Conservation (phyloP, 2,113 vertebrate species). For the Sorex fumeus region DNA sequence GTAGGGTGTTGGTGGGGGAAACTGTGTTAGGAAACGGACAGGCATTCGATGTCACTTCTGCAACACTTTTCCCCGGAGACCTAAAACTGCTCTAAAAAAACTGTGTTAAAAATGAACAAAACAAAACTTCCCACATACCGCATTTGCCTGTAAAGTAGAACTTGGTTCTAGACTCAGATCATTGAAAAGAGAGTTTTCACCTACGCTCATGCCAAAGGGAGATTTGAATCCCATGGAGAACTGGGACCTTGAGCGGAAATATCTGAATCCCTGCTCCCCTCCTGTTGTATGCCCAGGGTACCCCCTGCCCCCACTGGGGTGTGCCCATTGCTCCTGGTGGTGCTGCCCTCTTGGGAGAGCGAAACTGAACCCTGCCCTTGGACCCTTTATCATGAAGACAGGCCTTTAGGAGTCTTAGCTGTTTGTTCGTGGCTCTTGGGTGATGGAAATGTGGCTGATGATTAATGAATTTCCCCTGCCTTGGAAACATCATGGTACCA, state of each 20-base stretch:
- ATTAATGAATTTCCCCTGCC: neutral
- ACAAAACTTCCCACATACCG: neutral
- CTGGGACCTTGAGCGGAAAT: neutral
- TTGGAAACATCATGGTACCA: neutral
- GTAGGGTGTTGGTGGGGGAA: neutral
- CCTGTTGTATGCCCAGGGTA: neutral
- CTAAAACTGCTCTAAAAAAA: conserved; percentile 48
- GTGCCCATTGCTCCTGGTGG: neutral
- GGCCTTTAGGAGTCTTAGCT: neutral
- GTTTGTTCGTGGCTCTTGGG: neutral
- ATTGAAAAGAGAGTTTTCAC: conserved; percentile 2
- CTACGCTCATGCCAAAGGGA: neutral
- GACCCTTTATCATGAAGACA: neutral
- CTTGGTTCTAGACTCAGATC: neutral
- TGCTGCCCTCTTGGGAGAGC: neutral
- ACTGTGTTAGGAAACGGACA: neutral
- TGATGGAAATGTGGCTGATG: neutral
- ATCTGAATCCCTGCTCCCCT: neutral
- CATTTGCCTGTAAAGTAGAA: neutral
- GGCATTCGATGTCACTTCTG: neutral
- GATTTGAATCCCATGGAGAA: neutral
- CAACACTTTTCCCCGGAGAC: neutral
- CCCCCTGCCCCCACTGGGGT: neutral
- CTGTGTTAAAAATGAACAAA: neutral
- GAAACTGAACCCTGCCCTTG: neutral